Evolutionary conservation across 2,113 vertebrate species (phyloP).

Genomic region (Sander lucioperca): DNA sequence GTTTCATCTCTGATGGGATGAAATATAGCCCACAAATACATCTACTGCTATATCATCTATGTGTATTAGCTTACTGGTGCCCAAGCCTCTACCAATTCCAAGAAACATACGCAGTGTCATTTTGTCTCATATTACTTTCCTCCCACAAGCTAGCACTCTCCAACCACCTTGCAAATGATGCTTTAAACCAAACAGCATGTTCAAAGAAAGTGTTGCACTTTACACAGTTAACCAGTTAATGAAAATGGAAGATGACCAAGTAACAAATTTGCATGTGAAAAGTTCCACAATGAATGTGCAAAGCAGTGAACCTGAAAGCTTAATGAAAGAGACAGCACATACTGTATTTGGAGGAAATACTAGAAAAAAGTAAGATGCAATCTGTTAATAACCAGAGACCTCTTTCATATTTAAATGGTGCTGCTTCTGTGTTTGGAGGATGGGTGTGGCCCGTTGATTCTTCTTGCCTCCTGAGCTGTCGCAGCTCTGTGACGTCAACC

Average conservation of each 20-base stretch:
- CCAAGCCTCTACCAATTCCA: slow-evolving; percentile 67
- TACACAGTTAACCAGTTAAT: slow-evolving; percentile 62
- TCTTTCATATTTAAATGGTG: slow-evolving; percentile 80
- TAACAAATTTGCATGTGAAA: slow-evolving; percentile 66
- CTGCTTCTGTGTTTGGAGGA: slow-evolving; percentile 61
- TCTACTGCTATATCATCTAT: slow-evolving; percentile 72
- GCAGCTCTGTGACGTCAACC: slow-evolving; percentile 70
- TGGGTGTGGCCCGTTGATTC: slow-evolving; percentile 76
- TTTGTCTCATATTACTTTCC: slow-evolving; percentile 76
- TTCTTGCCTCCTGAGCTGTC: slow-evolving; percentile 75
- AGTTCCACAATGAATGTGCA: slow-evolving; percentile 52
- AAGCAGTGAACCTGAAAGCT: slow-evolving; percentile 38
- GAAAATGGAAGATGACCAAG: slow-evolving; percentile 62
- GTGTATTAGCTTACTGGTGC: slow-evolving; percentile 75
- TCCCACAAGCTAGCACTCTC: slow-evolving; percentile 70
- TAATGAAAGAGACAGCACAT: slow-evolving; percentile 54
- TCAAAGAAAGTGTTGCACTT: slow-evolving; percentile 68
- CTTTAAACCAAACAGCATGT: slow-evolving; percentile 67
- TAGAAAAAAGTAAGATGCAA: slow-evolving; percentile 68
- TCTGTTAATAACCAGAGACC: slow-evolving; percentile 73
- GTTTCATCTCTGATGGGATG: slow-evolving; percentile 81
- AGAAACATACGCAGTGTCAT: slow-evolving; percentile 64
- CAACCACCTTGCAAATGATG: slow-evolving; percentile 72
- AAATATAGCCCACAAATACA: slow-evolving; percentile 80
- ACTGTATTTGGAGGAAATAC: slow-evolving; percentile 57